These are phyloP conservation scores for Leistus spinibarbis DNA, from an alignment of 2,888 invertebrate species.

Conservation along the genomic window DNA sequence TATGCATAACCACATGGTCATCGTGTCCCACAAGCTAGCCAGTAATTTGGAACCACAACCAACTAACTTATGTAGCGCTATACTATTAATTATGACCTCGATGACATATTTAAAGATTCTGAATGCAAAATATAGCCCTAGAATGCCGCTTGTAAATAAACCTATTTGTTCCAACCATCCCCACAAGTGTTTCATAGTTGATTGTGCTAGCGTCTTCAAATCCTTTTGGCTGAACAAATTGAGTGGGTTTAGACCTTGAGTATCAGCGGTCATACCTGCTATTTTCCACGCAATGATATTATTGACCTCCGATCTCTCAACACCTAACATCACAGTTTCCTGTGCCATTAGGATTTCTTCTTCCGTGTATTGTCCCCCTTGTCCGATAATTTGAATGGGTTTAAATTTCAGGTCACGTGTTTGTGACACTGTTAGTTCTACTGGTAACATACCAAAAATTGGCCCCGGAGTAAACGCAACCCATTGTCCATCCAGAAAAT, in stretches of 20 bases:
- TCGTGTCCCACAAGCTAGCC: neutral
- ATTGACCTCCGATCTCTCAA: neutral
- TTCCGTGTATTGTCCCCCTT: neutral
- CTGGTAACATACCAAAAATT: neutral
- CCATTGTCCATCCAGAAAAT: neutral
- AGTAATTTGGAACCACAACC: neutral
- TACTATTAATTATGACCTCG: neutral
- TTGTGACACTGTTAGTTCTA: neutral
- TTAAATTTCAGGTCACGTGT: neutral
- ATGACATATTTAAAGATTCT: neutral
- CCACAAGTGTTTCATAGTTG: neutral
- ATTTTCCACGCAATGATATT: neutral
- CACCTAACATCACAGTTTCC: neutral
- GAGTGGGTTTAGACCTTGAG: neutral
- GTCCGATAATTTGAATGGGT: neutral
- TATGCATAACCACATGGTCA: neutral
- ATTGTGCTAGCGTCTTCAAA: neutral
- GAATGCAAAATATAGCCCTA: neutral
- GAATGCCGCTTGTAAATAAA: neutral
- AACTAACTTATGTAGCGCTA: neutral
- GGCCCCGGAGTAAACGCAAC: neutral
- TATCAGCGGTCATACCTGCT: neutral
- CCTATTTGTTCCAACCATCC: neutral
- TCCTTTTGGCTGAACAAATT: neutral
- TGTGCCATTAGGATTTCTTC: neutral